Base-by-base conservation (phyloP, 2,113 vertebrate genomes). In the Acrocephalus kingi region DNA sequence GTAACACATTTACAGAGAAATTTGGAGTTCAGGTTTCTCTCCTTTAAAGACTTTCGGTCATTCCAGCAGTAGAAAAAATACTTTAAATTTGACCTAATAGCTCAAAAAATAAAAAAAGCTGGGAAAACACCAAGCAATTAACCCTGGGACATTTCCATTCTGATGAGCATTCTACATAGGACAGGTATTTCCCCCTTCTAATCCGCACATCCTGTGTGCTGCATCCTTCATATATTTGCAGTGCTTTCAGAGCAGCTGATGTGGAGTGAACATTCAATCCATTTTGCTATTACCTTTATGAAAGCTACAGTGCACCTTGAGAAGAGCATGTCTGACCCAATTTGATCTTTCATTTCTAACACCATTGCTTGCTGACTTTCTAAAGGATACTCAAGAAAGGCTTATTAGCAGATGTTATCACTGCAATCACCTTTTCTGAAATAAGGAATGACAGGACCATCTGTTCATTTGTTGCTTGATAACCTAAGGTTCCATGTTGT, bases 311-410 rank as follows among this genome's bases (percentile, higher is more conserved):
- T 94, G 95, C 90, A 94, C 95, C 81, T 91, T 93, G 84, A 96
- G 95, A 97, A 91, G 96, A 95, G 84, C 81, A 71, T 93, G 94
- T 87, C 91, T 96, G 93, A 94, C 95, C 93, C 91, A 96, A 96
- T 95, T 97, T 97, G 96, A 96, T 97, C 93, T 97, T 97, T 97
- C 94, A 97, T 97, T 96, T 96, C 96, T 96, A 97, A 96, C 84
- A 84, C 93, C 75, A 77, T 95, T 78, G 88, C 84, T 95, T 95
- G 62, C 94, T 93, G 96, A 35, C 94, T 97, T 97, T 93, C 92
- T 96, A 95, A 97, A 95, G 93, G 93, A 80, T 97, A 94, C 89
- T 97, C 93, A 96, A 92, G 93, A 97, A 95, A 96, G 96, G 90
- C 93, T 96, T 97, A 97, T 97, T 97, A 96, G 68, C 91, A 95